phyloP scores from a whole-genome alignment of 2,113 vertebrate genomes.

The Eubucco bourcierii region DNA sequence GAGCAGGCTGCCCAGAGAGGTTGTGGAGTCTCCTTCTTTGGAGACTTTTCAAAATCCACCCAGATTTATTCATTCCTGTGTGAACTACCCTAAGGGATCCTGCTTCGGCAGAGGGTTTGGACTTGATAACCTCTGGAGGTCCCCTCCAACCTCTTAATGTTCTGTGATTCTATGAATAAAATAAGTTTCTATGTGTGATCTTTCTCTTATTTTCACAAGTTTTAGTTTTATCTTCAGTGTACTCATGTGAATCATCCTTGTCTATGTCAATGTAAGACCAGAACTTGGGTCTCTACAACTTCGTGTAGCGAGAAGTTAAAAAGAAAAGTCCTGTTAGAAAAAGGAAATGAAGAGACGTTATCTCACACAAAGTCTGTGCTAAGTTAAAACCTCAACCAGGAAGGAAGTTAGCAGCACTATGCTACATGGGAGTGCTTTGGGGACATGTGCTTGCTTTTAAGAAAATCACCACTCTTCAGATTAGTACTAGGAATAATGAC shows the following conservation, averaged over 20 bases:
- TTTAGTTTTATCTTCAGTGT: not conserved
- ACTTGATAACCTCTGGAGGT: too few relatives aligned
- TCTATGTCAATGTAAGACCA: not conserved
- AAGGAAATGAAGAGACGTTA: conserved; percentile 68
- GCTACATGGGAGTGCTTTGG: conserved; percentile 1
- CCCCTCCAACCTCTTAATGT: too few relatives aligned
- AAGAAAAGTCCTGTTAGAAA: conserved; percentile 9
- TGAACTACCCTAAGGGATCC: too few relatives aligned
- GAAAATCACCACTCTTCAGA: conserved; percentile 76
- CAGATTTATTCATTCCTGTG: too few relatives aligned
- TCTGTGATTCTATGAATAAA: not conserved
- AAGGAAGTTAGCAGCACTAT: conserved; percentile 36
- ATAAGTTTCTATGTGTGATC: not conserved
- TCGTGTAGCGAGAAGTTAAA: not conserved
- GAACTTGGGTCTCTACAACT: not conserved
- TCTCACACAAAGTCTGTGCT: conserved; percentile 1
- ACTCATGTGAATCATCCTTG: not conserved
- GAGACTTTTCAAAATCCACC: too few relatives aligned
- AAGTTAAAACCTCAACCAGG: conserved; percentile 57
- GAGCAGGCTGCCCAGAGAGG: too few relatives aligned
- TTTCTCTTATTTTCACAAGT: not conserved
- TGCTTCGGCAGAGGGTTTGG: too few relatives aligned
- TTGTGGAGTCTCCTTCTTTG: too few relatives aligned
- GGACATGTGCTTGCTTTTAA: conserved; percentile 77
- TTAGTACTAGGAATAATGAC: conserved; percentile 79